Evolutionary conservation across 2,888 invertebrate species (phyloP).

Genomic region (Pseudoips prasinana): DNA sequence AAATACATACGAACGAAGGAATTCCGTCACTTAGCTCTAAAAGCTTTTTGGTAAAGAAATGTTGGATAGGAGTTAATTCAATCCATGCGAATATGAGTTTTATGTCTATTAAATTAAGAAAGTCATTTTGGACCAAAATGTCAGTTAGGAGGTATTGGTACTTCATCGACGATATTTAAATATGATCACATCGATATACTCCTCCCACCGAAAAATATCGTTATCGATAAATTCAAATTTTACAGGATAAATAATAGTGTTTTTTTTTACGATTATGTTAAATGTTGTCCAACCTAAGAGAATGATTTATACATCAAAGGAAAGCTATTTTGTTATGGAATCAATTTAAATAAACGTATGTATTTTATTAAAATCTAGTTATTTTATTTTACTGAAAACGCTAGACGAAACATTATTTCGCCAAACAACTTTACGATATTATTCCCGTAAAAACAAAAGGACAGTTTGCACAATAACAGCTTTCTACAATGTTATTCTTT

Average conservation of each 20-base stretch:
- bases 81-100: too few relatives aligned
- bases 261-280: constrained; percentile 1
- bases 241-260: neutral
- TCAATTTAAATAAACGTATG: neutral
- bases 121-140: too few relatives aligned
- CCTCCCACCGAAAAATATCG: constrained; percentile 1
- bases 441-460: constrained; percentile 1
- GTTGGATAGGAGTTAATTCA: too few relatives aligned
- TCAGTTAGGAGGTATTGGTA: too few relatives aligned
- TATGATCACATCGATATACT: too few relatives aligned
- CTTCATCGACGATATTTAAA: too few relatives aligned
- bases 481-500: neutral
- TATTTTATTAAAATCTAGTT: constrained; percentile 1
- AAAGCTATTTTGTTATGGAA: constrained; percentile 2
- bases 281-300: constrained; percentile 1
- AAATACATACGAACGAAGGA: too few relatives aligned
- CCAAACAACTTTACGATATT: constrained; percentile 3
- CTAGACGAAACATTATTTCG: constrained; percentile 2
- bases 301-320: constrained; percentile 3
- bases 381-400: constrained; percentile 1
- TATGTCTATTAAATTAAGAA: too few relatives aligned
- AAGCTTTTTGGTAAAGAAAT: too few relatives aligned
- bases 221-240: neutral
- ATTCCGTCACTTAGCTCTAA: too few relatives aligned
- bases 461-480: constrained; percentile 1